Conservation (phyloP, 2,113 vertebrate species). For the Scytalopus superciliaris region DNA sequence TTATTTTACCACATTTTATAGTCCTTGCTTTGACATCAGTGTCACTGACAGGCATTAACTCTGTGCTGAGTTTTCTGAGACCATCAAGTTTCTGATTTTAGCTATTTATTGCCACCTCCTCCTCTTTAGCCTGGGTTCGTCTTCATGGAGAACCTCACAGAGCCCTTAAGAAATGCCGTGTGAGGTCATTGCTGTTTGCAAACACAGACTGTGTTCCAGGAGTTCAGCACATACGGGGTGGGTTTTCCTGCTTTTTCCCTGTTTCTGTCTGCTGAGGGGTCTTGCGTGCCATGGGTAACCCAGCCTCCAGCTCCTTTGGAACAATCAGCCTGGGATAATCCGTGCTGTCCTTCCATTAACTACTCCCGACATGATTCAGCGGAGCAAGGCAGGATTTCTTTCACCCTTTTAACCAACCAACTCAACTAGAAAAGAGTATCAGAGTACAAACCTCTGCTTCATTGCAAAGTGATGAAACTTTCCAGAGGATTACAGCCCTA, state of each 20-base stretch:
- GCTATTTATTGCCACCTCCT: neutral
- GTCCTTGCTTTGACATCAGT: neutral
- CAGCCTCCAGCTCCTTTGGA: neutral
- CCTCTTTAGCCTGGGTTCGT: neutral
- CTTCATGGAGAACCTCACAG: neutral
- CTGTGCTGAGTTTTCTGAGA: neutral
- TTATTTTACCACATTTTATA: neutral
- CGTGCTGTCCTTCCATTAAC: neutral
- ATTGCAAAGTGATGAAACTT: neutral
- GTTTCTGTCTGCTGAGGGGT: neutral
- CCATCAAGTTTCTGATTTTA: neutral
- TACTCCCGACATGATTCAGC: fast-evolving
- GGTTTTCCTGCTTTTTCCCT: neutral
- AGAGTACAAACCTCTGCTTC: neutral
- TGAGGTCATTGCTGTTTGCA: neutral
- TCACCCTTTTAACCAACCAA: neutral
- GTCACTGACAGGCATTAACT: neutral
- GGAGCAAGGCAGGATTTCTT: neutral
- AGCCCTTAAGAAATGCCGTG: neutral
- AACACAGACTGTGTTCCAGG: neutral
- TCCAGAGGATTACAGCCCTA: neutral
- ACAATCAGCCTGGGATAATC: neutral
- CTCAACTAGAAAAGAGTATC: neutral
- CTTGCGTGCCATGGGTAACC: neutral
- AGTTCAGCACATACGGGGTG: neutral